Percentiles rank a stretch among this genome's conserved stretches.
Evolutionary conservation across 2,797 vertebrate genomes (phyloP).

Genomic region (Sebastes flavidus): DNA sequence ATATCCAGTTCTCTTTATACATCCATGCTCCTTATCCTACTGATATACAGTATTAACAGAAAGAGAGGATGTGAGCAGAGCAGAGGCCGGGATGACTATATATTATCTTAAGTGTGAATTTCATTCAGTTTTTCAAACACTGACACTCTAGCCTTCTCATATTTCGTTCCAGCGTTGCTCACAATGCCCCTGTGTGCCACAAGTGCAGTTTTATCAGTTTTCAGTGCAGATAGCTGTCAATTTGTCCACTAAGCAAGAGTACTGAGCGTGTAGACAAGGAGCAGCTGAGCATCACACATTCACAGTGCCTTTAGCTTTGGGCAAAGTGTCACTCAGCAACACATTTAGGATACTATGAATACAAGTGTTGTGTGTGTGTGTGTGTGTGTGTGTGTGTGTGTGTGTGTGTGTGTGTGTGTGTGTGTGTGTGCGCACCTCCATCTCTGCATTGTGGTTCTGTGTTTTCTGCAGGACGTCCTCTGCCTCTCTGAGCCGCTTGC

Average conservation of each 20-base stretch:
- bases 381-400: neutral
- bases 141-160: neutral
- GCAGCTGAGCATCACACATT: neutral
- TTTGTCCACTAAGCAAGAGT: neutral
- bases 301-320: neutral
- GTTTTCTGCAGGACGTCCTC: conserved; percentile 92
- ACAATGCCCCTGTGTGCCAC: neutral
- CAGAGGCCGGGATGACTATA: neutral
- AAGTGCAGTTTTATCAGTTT: conserved; percentile 12
- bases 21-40: neutral
- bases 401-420: neutral
- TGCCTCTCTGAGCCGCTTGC: conserved; percentile 87
- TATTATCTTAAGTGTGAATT: neutral
- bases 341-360: neutral
- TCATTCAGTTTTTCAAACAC: neutral
- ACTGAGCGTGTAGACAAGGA: neutral
- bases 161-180: neutral
- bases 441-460: conserved; percentile 86
- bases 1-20: neutral
- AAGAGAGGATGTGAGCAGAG: neutral
- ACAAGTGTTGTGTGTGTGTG: neutral
- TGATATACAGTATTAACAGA: neutral
- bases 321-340: neutral
- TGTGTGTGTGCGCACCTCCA: conserved; percentile 82
- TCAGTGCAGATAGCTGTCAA: neutral